Conservation (phyloP, 2,797 vertebrate genomes). For the Esox masquinongy region DNA sequence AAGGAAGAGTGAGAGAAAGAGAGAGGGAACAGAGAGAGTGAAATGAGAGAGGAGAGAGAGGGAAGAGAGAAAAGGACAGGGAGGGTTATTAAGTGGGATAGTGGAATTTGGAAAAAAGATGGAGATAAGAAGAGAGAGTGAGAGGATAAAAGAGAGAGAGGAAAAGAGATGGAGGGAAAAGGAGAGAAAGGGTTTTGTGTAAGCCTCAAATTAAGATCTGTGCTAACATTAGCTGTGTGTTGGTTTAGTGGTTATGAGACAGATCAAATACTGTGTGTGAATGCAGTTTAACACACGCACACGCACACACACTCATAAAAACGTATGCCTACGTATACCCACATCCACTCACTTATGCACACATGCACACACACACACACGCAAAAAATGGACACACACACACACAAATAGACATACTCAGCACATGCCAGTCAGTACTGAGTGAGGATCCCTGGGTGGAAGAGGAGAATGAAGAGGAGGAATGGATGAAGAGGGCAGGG, state of each 20-base stretch:
- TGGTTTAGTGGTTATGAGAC: conserved; percentile 59
- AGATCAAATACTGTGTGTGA: conserved; percentile 47
- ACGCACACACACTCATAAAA: conserved; percentile 26
- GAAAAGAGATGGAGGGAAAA: background rate
- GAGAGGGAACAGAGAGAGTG: background rate
- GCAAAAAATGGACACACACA: conserved; percentile 14
- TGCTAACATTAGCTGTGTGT: conserved; percentile 49
- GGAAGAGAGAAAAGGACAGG: background rate
- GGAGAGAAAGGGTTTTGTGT: background rate
- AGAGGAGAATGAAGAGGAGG: background rate
- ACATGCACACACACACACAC: conserved; percentile 15
- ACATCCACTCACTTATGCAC: conserved; percentile 10
- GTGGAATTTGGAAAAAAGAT: no score
- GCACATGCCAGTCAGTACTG: background rate
- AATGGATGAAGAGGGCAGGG: background rate
- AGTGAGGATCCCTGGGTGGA: background rate
- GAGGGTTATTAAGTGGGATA: no score
- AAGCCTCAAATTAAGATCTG: conserved; percentile 60
- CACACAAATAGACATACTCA: conserved; percentile 23
- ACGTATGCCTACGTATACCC: conserved; percentile 16
- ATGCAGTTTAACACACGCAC: conserved; percentile 16
- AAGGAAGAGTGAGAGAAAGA: background rate
- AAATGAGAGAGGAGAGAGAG: background rate
- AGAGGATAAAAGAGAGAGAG: background rate
- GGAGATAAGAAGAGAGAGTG: background rate